Evolutionary conservation across 2,888 invertebrate genomes (phyloP), one percentile per base, ranked within the genome.

Genomic region (Parnassius smintheus): DNA sequence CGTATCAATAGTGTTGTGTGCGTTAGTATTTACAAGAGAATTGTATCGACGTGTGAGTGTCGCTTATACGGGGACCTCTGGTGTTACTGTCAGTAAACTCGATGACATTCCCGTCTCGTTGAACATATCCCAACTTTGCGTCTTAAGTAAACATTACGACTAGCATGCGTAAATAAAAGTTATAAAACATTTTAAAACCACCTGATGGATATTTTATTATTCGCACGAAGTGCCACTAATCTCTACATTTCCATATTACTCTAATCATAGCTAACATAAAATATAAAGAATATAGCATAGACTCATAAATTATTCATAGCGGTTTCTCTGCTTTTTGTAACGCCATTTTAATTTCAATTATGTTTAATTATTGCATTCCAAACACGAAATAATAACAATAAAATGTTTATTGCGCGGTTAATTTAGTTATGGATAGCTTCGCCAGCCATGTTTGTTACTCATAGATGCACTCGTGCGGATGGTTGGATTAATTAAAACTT

Each of bases 1-100:
- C 76, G 81, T 85, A 89, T 89, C 84, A 87, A 88, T 88, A 86
- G 77, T 66, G 69, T 70, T 68, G 69, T 70, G 69, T 73, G 70
- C 65, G 67, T 69, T 70, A 73, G 76, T 77, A 74, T 77, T 77
- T 11, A 56, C 49, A 10, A 68, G 75, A 68, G 75, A 77, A 76
- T 75, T 75, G 73, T 76, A 74, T 71, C 7, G 2, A 71, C 74
- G 77, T 77, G 78, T 73, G 70, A 67, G 74, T 78, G 75, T 76
- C 68, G 71, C 77, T 76, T 74, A 73, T 70, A 71, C 73, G 71
- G 69, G 72, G 70, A 67, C 69, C 75, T 84, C 85, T 80, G 70
- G 85, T 85, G 46, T 10, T 25, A 48, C 25, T 7, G 35, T 7
- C 35, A 35, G 35, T 35, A 35, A 35, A 7, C 35, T 35, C 35